phyloP scores from a whole-genome alignment of 2,113 vertebrate genomes.

The Ptilorrhoa leucosticta region DNA sequence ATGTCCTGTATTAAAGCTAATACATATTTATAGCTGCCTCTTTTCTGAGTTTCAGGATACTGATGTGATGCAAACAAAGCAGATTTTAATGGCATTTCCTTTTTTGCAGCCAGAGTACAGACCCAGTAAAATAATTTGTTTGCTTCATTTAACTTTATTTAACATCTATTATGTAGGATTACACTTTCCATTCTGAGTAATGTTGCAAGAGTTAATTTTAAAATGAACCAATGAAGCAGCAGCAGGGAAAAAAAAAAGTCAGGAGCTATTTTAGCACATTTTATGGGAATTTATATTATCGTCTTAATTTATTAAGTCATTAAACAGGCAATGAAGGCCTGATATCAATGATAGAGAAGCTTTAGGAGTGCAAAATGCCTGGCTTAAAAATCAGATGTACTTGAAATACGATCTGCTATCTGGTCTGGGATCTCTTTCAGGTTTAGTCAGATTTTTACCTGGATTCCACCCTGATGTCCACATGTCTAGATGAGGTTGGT shows the following conservation, averaged over 20 bases:
- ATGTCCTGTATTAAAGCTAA: constrained; percentile 12
- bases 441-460: not conserved
- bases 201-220: not conserved
- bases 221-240: not conserved
- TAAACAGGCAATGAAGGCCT: not conserved
- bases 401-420: not conserved
- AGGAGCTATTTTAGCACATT: not conserved
- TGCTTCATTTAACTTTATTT: not conserved
- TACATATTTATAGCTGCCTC: constrained; percentile 34
- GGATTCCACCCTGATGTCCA: not conserved
- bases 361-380: not conserved
- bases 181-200: not conserved
- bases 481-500: not conserved
- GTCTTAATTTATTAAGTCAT: not conserved
- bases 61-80: not conserved
- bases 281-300: not conserved
- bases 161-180: not conserved
- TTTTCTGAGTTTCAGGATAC: constrained; percentile 17
- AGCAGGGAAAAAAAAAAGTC: not conserved
- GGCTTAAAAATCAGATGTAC: not conserved
- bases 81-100: constrained; percentile 4
- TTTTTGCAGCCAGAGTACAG: not conserved
- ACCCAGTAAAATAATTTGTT: not conserved
- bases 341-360: not conserved
- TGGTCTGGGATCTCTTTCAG: not conserved